A percentile compares a stretch with the other conserved stretches of the same genome.
Evolutionary conservation across 2,888 invertebrate species (phyloP).

Genomic region (Drosophila mulleri): DNA sequence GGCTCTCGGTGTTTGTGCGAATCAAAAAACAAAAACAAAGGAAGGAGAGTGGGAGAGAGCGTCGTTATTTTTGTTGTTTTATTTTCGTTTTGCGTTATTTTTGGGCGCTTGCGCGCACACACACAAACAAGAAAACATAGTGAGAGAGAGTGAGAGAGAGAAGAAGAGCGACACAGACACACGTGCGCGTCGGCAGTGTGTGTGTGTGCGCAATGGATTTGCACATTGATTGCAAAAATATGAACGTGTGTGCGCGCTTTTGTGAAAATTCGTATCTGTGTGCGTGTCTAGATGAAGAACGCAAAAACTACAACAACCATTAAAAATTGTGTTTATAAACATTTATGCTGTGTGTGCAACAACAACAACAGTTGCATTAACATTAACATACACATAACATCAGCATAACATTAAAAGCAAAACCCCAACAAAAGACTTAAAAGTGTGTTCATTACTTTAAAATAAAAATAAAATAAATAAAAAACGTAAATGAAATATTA

Average conservation of each 20-base stretch:
- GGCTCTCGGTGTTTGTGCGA: conserved; percentile 15
- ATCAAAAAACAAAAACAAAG: background rate
- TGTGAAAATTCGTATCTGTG: conserved; percentile 19
- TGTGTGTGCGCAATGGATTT: conserved; percentile 51
- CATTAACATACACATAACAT: conserved; percentile 34
- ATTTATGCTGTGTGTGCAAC: conserved; percentile 11
- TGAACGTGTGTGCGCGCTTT: conserved; percentile 18
- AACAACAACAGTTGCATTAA: conserved; percentile 15
- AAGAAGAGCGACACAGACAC: conserved; percentile 22
- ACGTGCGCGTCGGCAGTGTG: conserved; percentile 19
- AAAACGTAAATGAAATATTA: conserved; percentile 21
- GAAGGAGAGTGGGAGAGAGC: conserved; percentile 24
- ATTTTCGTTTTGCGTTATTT: conserved; percentile 38
- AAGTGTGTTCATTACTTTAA: conserved; percentile 79
- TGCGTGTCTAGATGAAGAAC: conserved; percentile 50
- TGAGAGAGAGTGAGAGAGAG: background rate
- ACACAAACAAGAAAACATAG: conserved; percentile 9
- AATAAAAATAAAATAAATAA: conserved; percentile 27
- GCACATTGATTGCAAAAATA: conserved; percentile 40
- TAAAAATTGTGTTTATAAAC: conserved; percentile 8
- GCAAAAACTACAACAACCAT: conserved; percentile 35
- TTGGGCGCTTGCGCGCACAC: conserved; percentile 34
- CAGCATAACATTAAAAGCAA: conserved; percentile 53
- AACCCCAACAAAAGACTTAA: conserved; percentile 72
- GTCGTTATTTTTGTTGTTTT: conserved; percentile 21